Evolutionary conservation across 2,797 vertebrate genomes (phyloP).

Genomic region (Geotrypetes seraphini): DNA sequence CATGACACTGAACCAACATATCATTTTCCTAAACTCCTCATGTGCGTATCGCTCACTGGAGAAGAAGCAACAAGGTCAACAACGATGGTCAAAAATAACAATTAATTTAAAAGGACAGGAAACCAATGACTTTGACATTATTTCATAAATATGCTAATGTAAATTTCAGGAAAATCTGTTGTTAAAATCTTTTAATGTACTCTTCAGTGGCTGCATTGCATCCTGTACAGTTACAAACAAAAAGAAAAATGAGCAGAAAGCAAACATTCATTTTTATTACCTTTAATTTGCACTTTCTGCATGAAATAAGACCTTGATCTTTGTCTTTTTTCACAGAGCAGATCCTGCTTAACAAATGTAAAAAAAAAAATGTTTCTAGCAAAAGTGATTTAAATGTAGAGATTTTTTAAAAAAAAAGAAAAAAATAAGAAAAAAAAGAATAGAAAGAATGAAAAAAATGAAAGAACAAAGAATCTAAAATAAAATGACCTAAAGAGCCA

Average conservation of each 20-base stretch:
- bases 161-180: conserved; percentile 17
- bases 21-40: conserved; percentile 1
- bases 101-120: background rate
- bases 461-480: conserved; percentile 33
- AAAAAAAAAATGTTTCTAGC: conserved; percentile 19
- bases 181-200: conserved; percentile 14
- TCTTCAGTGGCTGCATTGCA: conserved; percentile 28
- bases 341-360: conserved; percentile 36
- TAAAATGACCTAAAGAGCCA: conserved; percentile 33
- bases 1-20: background rate
- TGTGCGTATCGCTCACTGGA: background rate
- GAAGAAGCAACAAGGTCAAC: background rate
- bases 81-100: conserved; percentile 2
- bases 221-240: conserved; percentile 27
- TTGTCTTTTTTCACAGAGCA: conserved; percentile 36
- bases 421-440: background rate
- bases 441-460: too few relatives aligned
- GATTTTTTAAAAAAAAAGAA: conserved; percentile 37
- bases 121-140: background rate
- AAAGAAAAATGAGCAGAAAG: background rate
- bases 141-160: background rate
- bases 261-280: conserved; percentile 21
- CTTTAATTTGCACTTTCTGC: conserved; percentile 42
- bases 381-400: conserved; percentile 42
- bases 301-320: conserved; percentile 41